Evolutionary conservation across 2,797 vertebrate species (phyloP), one percentile per base, ranked within the genome.

Genomic region (Karalla daura): DNA sequence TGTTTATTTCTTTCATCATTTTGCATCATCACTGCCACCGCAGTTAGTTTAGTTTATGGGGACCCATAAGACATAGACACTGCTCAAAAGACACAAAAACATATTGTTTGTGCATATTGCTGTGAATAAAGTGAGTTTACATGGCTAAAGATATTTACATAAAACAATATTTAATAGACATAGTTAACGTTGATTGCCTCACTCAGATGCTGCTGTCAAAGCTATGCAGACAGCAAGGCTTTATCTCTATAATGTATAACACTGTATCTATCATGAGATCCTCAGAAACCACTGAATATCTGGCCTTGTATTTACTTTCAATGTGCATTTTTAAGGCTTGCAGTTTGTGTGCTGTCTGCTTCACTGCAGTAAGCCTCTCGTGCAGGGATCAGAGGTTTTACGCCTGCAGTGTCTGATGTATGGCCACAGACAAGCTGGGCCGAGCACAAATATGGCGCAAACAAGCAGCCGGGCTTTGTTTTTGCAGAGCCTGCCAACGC

Each of bases 401-500:
- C 53, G 32, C 73, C 66, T 43, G 50, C 27, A 21, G 63, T 67
- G 82, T 85, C 56, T 50, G 60, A 59, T 60, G 65, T 74, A 60
- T 70, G 70, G 28, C 62, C 74, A 53, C 58, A 49, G 60, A 55
- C 40, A 14, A 49, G 32, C 37, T 1, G 13, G 50, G 53, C 56
- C 49, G 11, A 36, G 50, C 36, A 55, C 70, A 77, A 65, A 66
- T 63, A 47, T 10, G 23, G 63, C 66, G 65, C 32, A 77, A 84
- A 87, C 80, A 83, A 53, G 52, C 65, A 61, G 50, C n/a, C 13
- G 52, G 33, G 49, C 37, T 52, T 78, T 63, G 76, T 88, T 91
- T 79, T 88, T 88, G 33, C 7, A 24, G 36, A 58, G 41, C 65
- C 45, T 17, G 63, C 61, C 55, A 58, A 63, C 50, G 76, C 86